Evolutionary conservation across 2,888 invertebrate species (phyloP).

Genomic region (Cetonia aurata): DNA sequence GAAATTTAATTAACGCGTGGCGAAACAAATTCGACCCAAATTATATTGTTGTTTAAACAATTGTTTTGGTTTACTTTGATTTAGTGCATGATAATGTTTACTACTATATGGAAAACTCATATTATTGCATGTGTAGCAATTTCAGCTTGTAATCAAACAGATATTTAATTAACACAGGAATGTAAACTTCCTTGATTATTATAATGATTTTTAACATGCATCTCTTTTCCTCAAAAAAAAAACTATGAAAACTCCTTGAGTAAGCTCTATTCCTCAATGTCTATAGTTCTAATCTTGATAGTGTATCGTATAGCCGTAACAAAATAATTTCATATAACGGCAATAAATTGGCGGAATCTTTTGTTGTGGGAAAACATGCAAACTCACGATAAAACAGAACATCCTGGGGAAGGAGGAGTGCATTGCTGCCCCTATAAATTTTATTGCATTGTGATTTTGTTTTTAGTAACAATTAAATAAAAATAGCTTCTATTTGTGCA

Average conservation of each 20-base stretch:
- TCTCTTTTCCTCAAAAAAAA: too few species aligned
- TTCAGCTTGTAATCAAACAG: too few species aligned
- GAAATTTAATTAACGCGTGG: too few species aligned
- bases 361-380: constrained; percentile 28
- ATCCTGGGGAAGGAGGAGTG: not conserved
- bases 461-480: constrained; percentile 35
- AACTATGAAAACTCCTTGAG: not conserved
- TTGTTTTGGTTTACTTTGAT: too few species aligned
- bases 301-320: constrained; percentile 8
- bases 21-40: too few species aligned
- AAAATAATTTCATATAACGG: constrained; percentile 26
- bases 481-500: constrained; percentile 36
- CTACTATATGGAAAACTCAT: too few species aligned
- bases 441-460: constrained; percentile 34
- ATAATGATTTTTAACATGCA: too few species aligned
- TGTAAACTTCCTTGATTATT: not conserved
- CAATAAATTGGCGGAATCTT: constrained; percentile 37
- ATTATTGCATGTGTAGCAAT: too few species aligned
- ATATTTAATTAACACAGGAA: too few species aligned
- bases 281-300: constrained; percentile 9
- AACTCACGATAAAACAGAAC: constrained; percentile 25
- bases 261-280: constrained; percentile 20
- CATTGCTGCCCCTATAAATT: constrained; percentile 14
- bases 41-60: too few species aligned
- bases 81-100: too few species aligned